Base-by-base conservation (phyloP, 2,797 vertebrate genomes). In the Acridotheres tristis region DNA sequence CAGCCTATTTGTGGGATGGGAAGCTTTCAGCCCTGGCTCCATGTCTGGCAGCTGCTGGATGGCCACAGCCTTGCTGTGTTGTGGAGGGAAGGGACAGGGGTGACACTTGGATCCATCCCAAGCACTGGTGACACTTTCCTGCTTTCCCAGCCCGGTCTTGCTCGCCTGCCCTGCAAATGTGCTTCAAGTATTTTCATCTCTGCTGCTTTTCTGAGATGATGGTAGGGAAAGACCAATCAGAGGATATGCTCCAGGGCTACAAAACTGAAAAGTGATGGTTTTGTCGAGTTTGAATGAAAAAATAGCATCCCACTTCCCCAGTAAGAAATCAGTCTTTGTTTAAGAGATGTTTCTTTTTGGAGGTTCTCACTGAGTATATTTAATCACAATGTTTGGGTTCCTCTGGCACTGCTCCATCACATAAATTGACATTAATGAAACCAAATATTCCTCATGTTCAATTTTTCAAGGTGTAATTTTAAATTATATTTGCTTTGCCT, bases 401-500 rank as follows among this genome's bases (percentile, higher is more conserved):
- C 29, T 72, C 54, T 83, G 78, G 75, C 50, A 5, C 40, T 54
- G 43, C 40, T 83, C 68, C 54, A 75, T 69, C 50, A 45, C 38
- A 29, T 76, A 78, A 78, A 78, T 11, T 88, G 47, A 32, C 0
- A 0, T 40, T 78, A 88, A 82, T 65, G 50, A 86, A 74, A 88
- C 69, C 17, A 88, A 63, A 74, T 53, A 82, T 57, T 80, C 51
- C 25, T 80, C 3, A 1, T 20, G 16, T 55, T 75, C 81, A 45
- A 4, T 67, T 69, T 81, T 69, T 88, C 79, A 89, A 53, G 53
- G 77, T 73, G 62, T 42, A 80, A 55, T 86, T 92, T 74, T 59
- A 88, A 48, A 69, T 18, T 32, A 22, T 55, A 34, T 88, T 92
- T 85, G 34, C 34, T 86, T 93, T 93, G 36, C 40, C 40, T 80